Percentiles rank a stretch among this genome's conserved stretches.
These are phyloP conservation scores for Steatornis caripensis DNA, from an alignment of 2,113 vertebrate genomes.

Conservation along the genomic window DNA sequence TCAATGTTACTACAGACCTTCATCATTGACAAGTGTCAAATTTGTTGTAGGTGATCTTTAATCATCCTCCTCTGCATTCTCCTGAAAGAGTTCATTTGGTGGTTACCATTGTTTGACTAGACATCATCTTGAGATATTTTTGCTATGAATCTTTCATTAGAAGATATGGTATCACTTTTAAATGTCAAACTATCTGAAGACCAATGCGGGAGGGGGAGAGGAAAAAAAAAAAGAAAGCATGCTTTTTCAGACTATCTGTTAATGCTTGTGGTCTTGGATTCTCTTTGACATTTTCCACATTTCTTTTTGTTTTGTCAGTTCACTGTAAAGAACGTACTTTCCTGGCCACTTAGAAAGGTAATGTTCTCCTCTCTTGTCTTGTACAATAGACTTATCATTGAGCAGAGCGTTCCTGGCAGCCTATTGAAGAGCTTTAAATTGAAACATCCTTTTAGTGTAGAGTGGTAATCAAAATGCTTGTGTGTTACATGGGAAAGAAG, in stretches of 20 bases:
- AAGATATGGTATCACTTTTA: neutral
- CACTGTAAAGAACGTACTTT: slow-evolving; percentile 24
- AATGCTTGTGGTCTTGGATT: neutral
- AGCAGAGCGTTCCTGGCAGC: slow-evolving; percentile 12
- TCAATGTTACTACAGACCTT: neutral
- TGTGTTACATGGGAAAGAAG: neutral
- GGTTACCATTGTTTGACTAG: neutral
- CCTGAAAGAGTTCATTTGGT: neutral
- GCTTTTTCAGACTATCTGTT: neutral
- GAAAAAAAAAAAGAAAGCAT: neutral
- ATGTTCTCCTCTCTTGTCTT: neutral
- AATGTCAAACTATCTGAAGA: neutral
- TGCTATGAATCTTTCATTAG: neutral
- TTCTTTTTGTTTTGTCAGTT: slow-evolving; percentile 10
- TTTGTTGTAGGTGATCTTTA: neutral
- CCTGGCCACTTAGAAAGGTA: neutral
- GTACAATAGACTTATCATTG: slow-evolving; percentile 14
- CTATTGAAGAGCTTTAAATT: slow-evolving; percentile 35
- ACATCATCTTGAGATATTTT: neutral
- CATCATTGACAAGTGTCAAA: neutral
- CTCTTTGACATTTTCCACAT: neutral
- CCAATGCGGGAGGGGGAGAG: too few relatives aligned
- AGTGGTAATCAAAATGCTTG: slow-evolving; percentile 32
- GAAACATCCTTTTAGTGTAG: slow-evolving; percentile 24
- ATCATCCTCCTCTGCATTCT: neutral